Evolutionary conservation across 2,888 invertebrate genomes (phyloP), one percentile per base, ranked within the genome.

Genomic region (Syrista parreyssii): DNA sequence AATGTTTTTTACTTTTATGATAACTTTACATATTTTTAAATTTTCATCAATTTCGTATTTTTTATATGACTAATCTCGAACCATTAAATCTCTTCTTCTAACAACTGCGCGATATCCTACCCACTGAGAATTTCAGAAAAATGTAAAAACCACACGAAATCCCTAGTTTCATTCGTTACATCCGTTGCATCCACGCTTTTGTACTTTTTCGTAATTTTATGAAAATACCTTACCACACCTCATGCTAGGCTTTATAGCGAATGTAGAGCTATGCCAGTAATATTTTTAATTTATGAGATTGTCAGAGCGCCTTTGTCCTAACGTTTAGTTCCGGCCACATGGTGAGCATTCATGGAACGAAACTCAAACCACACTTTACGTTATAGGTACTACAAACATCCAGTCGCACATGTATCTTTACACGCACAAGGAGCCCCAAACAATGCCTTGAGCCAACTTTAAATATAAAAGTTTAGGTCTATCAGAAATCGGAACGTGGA

Each of bases 291-390:
- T 86, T 84, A 80, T 78, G 55, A 23, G 55, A 23, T 81, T 76
- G 74, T 36, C 68, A 77, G 72, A 35, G n/a, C 36, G 78, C 76
- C 78, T 81, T 82, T 82, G 81, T 81, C 68, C 82, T 77, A 79
- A 80, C 76, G 83, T 86, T 86, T 86, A 86, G 87, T 87, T 87
- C 84, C 86, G 84, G 84, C 85, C 86, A 86, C 86, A 86, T 87
- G 82, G 86, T 80, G 83, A 85, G 84, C 85, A 86, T 86, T 80
- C 83, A 83, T 77, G 82, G 80, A 86, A 86, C 84, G 80, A 15
- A 55, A 55, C 23, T 55, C 2, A 55, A 55, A 55, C 23, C 55
- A 55, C 55, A 6, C 23, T 55, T 55, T 55, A 23, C 9, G 55
- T 55, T 55, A 2, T 55, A 23, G 23, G 23, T 55, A 55, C 23